Percentiles rank a stretch among this genome's conserved stretches.
phyloP scores from a whole-genome alignment of 2,113 vertebrate genomes.

The Gracilinanus agilis region DNA sequence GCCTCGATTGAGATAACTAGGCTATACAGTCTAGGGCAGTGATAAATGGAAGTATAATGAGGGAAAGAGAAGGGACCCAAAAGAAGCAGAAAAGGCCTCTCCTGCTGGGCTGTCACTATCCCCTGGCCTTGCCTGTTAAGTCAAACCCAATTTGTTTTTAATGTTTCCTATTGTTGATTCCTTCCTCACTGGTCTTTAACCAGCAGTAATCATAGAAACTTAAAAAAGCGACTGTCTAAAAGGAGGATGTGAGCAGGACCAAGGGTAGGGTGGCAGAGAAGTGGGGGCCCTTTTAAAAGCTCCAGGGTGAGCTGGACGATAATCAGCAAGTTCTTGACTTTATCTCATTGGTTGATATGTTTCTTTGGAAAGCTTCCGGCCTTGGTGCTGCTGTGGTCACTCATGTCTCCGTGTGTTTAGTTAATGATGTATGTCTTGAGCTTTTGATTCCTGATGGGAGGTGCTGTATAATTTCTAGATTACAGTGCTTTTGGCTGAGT shows the following conservation, averaged over 20 bases:
- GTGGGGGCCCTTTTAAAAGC: background rate
- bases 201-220: background rate
- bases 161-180: background rate
- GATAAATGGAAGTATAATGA: background rate
- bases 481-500: background rate
- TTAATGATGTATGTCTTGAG: background rate
- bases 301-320: background rate
- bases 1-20: too few species aligned
- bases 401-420: background rate
- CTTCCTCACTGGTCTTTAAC: background rate
- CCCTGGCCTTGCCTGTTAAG: background rate
- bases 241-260: background rate
- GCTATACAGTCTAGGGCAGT: background rate
- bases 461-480: background rate
- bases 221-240: background rate
- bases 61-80: background rate
- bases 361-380: background rate
- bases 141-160: background rate
- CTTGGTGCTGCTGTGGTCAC: background rate
- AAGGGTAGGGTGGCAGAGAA: background rate
- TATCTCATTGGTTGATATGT: background rate
- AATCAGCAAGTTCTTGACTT: background rate
- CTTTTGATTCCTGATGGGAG: background rate
- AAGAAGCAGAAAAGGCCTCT: background rate
- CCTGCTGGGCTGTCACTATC: background rate